Conservation (phyloP, 2,888 invertebrate genomes). For the Luperina testacea region DNA sequence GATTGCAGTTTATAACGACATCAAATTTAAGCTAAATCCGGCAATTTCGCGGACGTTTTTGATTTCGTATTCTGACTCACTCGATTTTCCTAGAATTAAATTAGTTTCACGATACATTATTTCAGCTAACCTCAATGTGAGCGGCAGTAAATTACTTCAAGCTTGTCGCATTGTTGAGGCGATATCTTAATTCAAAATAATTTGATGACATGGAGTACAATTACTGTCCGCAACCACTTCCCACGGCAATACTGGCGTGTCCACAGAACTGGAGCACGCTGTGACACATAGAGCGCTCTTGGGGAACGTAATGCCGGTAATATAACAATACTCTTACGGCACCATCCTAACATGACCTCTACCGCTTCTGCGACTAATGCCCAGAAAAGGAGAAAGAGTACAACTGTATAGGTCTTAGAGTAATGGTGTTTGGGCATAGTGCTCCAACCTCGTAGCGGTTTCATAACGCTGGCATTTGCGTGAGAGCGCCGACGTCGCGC, state of each 20-base stretch:
- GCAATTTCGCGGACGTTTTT: slow-evolving; percentile 48
- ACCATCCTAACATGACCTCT: slow-evolving; percentile 73
- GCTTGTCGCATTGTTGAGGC: slow-evolving; percentile 64
- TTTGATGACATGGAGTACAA: slow-evolving; percentile 67
- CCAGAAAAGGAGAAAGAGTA: slow-evolving; percentile 54
- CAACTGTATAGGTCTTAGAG: slow-evolving; percentile 68
- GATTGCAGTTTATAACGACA: slow-evolving; percentile 51
- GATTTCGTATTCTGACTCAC: slow-evolving; percentile 52
- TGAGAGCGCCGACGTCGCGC: slow-evolving; percentile 75
- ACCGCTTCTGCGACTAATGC: slow-evolving; percentile 56
- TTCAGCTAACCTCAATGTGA: slow-evolving; percentile 46
- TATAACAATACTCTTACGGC: slow-evolving; percentile 74
- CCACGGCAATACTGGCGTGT: slow-evolving; percentile 79
- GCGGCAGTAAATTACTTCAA: slow-evolving; percentile 62
- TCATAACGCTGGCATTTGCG: slow-evolving; percentile 83
- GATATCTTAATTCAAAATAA: slow-evolving; percentile 67
- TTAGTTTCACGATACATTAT: slow-evolving; percentile 48
- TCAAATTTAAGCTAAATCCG: slow-evolving; percentile 43
- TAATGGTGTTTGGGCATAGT: slow-evolving; percentile 69
- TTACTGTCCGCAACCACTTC: slow-evolving; percentile 82
- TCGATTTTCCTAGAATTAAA: slow-evolving; percentile 52
- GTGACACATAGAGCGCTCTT: slow-evolving; percentile 83
- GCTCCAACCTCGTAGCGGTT: slow-evolving; percentile 75
- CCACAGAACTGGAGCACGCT: slow-evolving; percentile 82
- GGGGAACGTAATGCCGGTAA: slow-evolving; percentile 78